Percentiles rank a stretch among this genome's conserved stretches.
Conservation (phyloP, 1,140 invertebrate species). For the Pentalonia nigronervosa region DNA sequence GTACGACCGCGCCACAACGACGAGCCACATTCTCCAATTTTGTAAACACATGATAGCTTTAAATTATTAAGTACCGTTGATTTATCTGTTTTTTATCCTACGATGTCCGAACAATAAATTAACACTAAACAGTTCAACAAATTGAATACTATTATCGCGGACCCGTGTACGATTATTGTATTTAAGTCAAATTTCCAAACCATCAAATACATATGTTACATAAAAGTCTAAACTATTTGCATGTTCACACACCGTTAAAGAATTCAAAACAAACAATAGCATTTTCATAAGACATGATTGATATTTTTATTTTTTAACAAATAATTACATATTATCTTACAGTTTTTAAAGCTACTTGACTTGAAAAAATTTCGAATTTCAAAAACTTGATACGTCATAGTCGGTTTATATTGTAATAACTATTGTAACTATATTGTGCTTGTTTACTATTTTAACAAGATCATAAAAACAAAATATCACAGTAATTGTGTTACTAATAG, state of each 20-base stretch:
- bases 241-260: not conserved
- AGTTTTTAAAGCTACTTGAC: not conserved
- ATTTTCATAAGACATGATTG: not conserved
- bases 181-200: not conserved
- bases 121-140: not conserved
- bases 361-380: too few relatives aligned
- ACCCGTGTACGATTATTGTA: not conserved
- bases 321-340: not conserved
- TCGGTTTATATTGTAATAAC: too few relatives aligned
- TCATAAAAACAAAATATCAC: too few relatives aligned
- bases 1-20: too few relatives aligned
- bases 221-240: not conserved
- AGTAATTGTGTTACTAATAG: too few relatives aligned
- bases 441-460: too few relatives aligned
- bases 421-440: too few relatives aligned
- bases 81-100: not conserved
- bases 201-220: not conserved
- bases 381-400: too few relatives aligned
- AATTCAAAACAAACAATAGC: not conserved
- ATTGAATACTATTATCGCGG: not conserved
- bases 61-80: not conserved
- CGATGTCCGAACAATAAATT: not conserved
- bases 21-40: too few relatives aligned
- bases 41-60: too few relatives aligned
- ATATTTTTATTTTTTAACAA: not conserved